Base-by-base conservation (phyloP, 53 echinoderm and acorn worm species). In the Stichopus horrens region DNA sequence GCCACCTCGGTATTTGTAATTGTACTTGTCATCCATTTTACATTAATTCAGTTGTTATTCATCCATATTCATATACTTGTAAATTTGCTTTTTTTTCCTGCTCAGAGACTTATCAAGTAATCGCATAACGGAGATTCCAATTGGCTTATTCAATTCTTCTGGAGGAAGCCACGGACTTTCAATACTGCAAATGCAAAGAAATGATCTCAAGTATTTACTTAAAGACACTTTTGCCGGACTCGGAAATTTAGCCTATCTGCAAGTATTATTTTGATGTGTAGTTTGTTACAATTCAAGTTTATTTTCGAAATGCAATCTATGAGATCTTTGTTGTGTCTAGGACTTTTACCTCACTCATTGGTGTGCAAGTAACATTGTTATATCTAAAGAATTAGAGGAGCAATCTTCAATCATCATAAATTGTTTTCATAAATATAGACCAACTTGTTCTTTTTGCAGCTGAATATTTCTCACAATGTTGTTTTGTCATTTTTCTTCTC, bases 81-180 rank as follows among this genome's bases (percentile, higher is more conserved):
- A 60, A 60, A 63, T 54, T 53, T 9, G n/a, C 5, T 55, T 51
- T 79, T 77, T 16, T 79, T 8, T 16, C 13, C 19, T 55, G 10
- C 53, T 53, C 19, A 79, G 79, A 18, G 79, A 79, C 56, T 52
- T 79, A 18, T 79, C 79, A 5, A 53, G 53, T 53, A 79, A 79
- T 19, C 13, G 19, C 8, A 9, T 79, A 79, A 6, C 53, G 55
- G 79, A 52, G 19, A 79, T 79, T 79, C 79, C 79, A 16, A 13
- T 19, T 10, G 56, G 79, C 19, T 53, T 79, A 9, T 79, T 79
- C 79, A 55, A 9, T 55, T 51, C 56, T n/a, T 54, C 51, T 53
- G 4, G 55, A 11, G 7, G 79, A 55, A 79, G 11, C 54, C 79
- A 79, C n/a, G 56, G 55, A 8, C 6, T 54, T 5, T n/a, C 19